Percentiles rank a stretch among this genome's conserved stretches.
phyloP scores from a whole-genome alignment of 2,797 vertebrate species.

The Melanotaenia pygmaea region DNA sequence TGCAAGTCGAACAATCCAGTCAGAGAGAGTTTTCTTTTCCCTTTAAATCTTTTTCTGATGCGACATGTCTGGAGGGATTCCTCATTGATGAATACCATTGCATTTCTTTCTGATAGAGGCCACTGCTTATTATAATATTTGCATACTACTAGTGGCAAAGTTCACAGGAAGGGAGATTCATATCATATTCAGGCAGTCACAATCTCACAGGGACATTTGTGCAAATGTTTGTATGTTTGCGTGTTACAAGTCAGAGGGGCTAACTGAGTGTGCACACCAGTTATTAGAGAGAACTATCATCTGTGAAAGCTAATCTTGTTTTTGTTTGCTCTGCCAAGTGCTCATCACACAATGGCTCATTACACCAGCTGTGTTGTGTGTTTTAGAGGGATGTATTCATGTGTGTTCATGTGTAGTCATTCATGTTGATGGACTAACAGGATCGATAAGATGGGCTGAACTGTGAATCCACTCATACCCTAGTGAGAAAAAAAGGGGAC shows the following conservation, averaged over 20 bases:
- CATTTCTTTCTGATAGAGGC: constrained; percentile 34
- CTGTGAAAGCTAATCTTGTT: constrained; percentile 53
- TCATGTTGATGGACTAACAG: constrained; percentile 51
- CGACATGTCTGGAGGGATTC: constrained; percentile 21
- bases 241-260: constrained; percentile 11
- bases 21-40: constrained; percentile 5
- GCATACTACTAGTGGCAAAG: constrained; percentile 47
- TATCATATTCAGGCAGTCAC: constrained; percentile 30
- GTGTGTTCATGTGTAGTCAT: constrained; percentile 23
- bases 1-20: constrained; percentile 33
- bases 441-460: constrained; percentile 49
- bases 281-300: constrained; percentile 51
- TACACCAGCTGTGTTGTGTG: constrained; percentile 31
- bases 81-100: constrained; percentile 26
- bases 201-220: constrained; percentile 4
- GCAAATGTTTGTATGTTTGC: not conserved
- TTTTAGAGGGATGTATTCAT: constrained; percentile 6
- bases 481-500: not conserved
- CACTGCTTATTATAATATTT: constrained; percentile 55
- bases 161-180: constrained; percentile 46
- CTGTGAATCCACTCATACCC: constrained; percentile 45
- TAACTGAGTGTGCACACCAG: constrained; percentile 24
- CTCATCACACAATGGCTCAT: constrained; percentile 51
- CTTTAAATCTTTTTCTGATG: not conserved
- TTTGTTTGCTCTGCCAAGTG: constrained; percentile 56